These are phyloP conservation scores for Apteryx mantelli DNA, from an alignment of 2,113 vertebrate genomes.

Conservation along the genomic window DNA sequence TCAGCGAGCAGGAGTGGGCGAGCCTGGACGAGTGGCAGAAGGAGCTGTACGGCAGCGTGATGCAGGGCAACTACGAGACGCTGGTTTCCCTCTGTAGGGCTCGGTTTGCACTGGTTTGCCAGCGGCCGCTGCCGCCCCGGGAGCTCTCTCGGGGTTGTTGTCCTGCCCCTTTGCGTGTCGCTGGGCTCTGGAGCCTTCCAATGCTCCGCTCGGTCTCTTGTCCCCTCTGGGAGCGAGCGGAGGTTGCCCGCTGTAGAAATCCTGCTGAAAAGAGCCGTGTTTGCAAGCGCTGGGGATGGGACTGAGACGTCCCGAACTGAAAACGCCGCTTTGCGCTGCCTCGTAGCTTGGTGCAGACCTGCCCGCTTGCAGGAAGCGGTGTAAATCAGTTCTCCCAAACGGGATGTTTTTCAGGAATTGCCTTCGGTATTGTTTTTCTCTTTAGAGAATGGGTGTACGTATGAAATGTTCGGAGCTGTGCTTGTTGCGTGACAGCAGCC, in stretches of 20 bases:
- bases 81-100: conserved; percentile 77
- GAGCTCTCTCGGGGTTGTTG: not conserved
- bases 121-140: not conserved
- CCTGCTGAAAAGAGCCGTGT: not conserved
- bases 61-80: conserved; percentile 72
- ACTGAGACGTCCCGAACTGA: not conserved
- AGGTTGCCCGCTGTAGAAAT: not conserved
- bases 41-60: conserved; percentile 70
- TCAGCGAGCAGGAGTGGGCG: conserved; percentile 70
- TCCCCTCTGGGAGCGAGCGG: not conserved
- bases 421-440: not conserved
- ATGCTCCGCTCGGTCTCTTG: not conserved
- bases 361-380: too few species aligned
- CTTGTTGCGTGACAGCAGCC: not conserved
- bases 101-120: not conserved
- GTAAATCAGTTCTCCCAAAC: not conserved
- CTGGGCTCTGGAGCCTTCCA: not conserved
- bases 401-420: not conserved
- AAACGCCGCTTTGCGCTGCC: not conserved
- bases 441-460: not conserved
- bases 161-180: not conserved
- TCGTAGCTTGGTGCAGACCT: not conserved
- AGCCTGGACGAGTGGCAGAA: conserved; percentile 67
- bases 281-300: not conserved
- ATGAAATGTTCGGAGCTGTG: not conserved